These are phyloP conservation scores for Brachypalpus laphriformis DNA, from an alignment of 2,888 invertebrate genomes.

Conservation along the genomic window DNA sequence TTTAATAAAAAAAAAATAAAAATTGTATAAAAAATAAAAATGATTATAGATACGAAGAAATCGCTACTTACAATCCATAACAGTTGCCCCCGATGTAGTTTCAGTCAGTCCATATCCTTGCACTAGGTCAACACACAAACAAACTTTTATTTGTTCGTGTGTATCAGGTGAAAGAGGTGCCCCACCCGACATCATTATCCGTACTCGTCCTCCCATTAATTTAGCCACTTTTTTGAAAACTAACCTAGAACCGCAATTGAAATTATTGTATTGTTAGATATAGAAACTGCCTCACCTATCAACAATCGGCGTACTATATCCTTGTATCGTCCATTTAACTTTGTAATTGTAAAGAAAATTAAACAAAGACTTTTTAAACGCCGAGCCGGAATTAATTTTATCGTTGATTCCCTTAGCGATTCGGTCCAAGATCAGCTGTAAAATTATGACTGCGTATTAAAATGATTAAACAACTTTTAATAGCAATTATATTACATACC, in stretches of 20 bases:
- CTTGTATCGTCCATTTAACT: slow-evolving; percentile 91
- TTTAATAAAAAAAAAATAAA: too few relatives aligned
- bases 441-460: slow-evolving; percentile 11
- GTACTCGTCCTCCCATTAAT: slow-evolving; percentile 94
- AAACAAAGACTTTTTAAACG: slow-evolving; percentile 92
- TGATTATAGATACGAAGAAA: background rate
- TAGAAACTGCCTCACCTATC: slow-evolving; percentile 84
- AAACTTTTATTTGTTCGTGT: slow-evolving; percentile 95
- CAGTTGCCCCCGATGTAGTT: slow-evolving; percentile 96
- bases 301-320: slow-evolving; percentile 91
- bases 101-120: slow-evolving; percentile 99
- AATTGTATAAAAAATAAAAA: too few relatives aligned
- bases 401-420: slow-evolving; percentile 98
- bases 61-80: slow-evolving; percentile 88
- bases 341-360: slow-evolving; percentile 98
- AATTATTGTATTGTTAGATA: background rate
- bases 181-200: slow-evolving; percentile 95
- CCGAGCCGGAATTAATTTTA: slow-evolving; percentile 92
- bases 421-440: slow-evolving; percentile 96
- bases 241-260: slow-evolving; percentile 76
- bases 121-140: slow-evolving; percentile 94
- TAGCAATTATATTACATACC: slow-evolving; percentile 84
- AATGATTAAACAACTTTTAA: slow-evolving; percentile 11
- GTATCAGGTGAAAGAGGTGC: slow-evolving; percentile 98
- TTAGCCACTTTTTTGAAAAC: slow-evolving; percentile 83